Percentiles rank a stretch among this genome's conserved stretches.
Conservation (phyloP, 2,888 invertebrate species). For the Chaitophorus viminalis region DNA sequence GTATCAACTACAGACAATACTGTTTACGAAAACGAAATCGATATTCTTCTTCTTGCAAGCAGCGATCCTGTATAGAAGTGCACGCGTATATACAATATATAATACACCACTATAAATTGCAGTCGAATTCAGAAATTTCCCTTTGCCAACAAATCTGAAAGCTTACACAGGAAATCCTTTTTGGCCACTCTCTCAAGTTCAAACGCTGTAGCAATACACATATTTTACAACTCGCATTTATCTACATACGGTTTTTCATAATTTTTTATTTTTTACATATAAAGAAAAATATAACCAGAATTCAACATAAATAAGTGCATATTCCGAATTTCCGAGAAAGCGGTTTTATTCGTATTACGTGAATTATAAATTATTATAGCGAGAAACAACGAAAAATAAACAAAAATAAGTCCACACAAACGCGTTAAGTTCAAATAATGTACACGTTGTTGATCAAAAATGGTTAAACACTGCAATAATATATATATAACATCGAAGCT, state of each 20-base stretch:
- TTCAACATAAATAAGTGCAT: too few species aligned
- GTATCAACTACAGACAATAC: neutral
- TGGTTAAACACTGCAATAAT: too few species aligned
- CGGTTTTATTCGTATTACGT: too few species aligned
- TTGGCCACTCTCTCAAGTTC: neutral
- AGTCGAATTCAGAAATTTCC: neutral
- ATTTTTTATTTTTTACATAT: neutral
- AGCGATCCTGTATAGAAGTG: neutral
- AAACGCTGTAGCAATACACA: too few species aligned
- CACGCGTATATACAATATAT: neutral
- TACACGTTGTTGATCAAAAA: too few species aligned
- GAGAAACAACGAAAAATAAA: too few species aligned
- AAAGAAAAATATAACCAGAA: neutral
- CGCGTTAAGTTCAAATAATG: too few species aligned
- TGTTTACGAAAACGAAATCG: neutral
- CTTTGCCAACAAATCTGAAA: neutral
- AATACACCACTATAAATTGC: neutral
- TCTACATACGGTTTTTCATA: neutral
- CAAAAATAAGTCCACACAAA: too few species aligned
- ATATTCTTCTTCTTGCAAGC: neutral
- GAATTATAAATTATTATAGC: too few species aligned
- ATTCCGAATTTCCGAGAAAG: neutral
- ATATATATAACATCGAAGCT: too few species aligned
- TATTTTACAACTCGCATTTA: neutral
- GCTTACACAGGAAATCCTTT: neutral